A percentile compares a stretch with the other conserved stretches of the same genome.
Conservation (phyloP, 2,797 vertebrate genomes). For the Spinus olivaceus region DNA sequence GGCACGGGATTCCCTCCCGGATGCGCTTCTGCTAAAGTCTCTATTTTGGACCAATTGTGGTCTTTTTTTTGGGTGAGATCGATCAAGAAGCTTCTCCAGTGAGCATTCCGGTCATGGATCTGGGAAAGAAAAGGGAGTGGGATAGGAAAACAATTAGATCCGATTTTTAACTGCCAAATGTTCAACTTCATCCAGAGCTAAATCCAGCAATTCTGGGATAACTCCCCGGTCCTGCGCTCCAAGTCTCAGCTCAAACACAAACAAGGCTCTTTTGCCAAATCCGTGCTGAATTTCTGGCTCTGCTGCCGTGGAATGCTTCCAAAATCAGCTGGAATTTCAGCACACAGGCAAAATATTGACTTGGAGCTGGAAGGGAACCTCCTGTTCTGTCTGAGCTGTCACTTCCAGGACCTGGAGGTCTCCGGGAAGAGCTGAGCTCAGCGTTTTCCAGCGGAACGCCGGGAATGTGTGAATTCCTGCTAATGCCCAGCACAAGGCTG, state of each 20-base stretch:
- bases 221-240: fast-evolving
- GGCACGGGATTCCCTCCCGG: neutral
- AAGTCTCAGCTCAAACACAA: neutral
- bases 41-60: constrained; percentile 74
- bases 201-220: neutral
- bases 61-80: constrained; percentile 68
- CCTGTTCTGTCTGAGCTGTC: neutral
- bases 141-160: no score
- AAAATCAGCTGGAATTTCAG: neutral
- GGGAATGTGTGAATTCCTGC: neutral
- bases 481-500: fast-evolving
- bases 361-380: neutral
- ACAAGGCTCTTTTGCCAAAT: neutral
- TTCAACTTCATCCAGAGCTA: neutral
- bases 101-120: constrained; percentile 66
- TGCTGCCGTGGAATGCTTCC: neutral
- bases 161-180: neutral
- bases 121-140: neutral
- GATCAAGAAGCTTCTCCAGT: constrained; percentile 70
- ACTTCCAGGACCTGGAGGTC: neutral
- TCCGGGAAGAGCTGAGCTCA: neutral
- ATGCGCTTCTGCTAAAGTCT: neutral
- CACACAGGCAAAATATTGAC: neutral
- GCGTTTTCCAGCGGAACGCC: fast-evolving
- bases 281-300: neutral